Percentiles rank a stretch among this genome's conserved stretches.
Conservation (phyloP, 23 tunicate genomes). For the Trididemnum nubilum region DNA sequence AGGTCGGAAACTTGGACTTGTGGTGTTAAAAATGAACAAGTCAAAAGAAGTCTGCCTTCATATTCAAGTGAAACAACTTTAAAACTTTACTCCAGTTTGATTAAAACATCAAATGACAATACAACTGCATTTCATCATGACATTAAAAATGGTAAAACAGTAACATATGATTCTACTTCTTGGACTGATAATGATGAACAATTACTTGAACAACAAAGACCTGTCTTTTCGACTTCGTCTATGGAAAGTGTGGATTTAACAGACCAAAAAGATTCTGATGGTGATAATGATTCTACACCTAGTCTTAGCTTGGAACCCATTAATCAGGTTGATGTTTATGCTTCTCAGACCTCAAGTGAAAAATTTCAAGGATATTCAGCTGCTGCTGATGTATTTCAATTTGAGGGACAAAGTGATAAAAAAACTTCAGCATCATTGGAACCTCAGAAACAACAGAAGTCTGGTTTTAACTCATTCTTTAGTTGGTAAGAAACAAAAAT, state of each 20-base stretch:
- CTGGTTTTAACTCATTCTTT: neutral
- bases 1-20: slow-evolving; percentile 23
- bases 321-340: neutral
- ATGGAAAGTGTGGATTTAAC: slow-evolving; percentile 3
- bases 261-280: neutral
- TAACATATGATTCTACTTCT: neutral
- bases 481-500: slow-evolving; percentile 2
- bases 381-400: no score
- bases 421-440: no score
- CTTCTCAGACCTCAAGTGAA: neutral
- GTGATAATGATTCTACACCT: neutral
- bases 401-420: no score
- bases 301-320: neutral
- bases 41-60: neutral
- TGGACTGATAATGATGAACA: neutral
- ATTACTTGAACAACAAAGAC: neutral
- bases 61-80: neutral
- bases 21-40: slow-evolving; percentile 2
- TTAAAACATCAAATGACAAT: neutral
- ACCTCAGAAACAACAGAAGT: neutral
- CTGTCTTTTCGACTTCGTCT: slow-evolving; percentile 1
- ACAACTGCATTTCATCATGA: neutral
- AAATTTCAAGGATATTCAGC: neutral
- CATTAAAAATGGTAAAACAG: neutral
- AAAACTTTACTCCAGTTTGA: neutral